phyloP scores from a whole-genome alignment of 2,797 vertebrate species.

The Sebastes umbrosus region DNA sequence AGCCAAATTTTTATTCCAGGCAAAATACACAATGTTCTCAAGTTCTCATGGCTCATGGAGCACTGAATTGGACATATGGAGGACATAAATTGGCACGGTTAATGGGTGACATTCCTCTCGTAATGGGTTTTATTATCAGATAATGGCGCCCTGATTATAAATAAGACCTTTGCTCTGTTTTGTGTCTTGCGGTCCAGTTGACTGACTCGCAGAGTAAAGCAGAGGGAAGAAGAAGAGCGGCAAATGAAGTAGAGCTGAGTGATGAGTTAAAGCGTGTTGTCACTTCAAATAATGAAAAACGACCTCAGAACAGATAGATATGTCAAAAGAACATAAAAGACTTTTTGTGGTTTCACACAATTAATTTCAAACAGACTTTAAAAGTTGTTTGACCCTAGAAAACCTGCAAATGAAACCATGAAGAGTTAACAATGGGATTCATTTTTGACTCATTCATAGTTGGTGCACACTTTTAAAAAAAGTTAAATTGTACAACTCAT shows the following conservation, averaged over 20 bases:
- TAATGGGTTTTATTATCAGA: constrained; percentile 36
- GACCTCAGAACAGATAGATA: neutral
- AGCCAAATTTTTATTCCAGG: neutral
- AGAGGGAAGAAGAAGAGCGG: neutral
- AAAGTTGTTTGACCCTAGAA: neutral
- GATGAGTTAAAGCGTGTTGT: neutral
- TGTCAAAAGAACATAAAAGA: neutral
- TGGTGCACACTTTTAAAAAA: neutral
- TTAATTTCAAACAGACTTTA: neutral
- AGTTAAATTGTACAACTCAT: neutral
- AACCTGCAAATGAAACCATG: neutral
- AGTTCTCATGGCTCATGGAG: neutral
- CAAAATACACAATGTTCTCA: constrained; percentile 12
- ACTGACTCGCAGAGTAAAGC: constrained; percentile 24
- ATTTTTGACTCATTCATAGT: neutral
- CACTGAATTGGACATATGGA: constrained; percentile 11
- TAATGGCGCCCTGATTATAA: constrained; percentile 38
- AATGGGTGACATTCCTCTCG: constrained; percentile 36
- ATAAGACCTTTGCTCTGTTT: constrained; percentile 17
- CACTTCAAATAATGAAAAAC: constrained; percentile 2
- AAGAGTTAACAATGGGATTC: neutral
- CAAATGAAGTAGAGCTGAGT: neutral
- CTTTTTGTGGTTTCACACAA: too few species aligned
- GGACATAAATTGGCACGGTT: neutral
- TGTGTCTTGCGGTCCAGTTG: constrained; percentile 19